Percentiles rank a stretch among this genome's conserved stretches.
Conservation (phyloP, 2,888 invertebrate genomes). For the Noctua janthe region DNA sequence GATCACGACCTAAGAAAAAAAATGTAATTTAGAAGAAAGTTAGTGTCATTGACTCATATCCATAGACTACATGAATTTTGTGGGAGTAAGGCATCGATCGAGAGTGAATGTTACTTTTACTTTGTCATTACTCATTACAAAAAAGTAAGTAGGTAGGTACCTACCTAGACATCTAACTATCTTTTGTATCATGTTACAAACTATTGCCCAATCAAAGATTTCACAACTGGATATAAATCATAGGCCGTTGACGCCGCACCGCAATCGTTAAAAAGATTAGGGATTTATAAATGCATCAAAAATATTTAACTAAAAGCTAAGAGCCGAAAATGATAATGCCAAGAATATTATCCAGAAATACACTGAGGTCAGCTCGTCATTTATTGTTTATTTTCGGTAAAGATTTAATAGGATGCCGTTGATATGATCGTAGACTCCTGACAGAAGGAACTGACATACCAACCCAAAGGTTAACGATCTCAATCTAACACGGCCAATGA, state of each 20-base stretch:
- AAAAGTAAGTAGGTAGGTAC: neutral
- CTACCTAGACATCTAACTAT: neutral
- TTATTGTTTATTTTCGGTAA: slow-evolving; percentile 54
- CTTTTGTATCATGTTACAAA: slow-evolving; percentile 25
- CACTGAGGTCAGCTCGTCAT: slow-evolving; percentile 52
- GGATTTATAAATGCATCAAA: neutral
- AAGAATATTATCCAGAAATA: slow-evolving; percentile 60
- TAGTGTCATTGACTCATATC: slow-evolving; percentile 27
- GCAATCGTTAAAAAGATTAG: neutral
- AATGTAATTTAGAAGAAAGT: slow-evolving; percentile 37
- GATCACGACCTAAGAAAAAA: neutral
- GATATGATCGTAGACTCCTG: slow-evolving; percentile 29
- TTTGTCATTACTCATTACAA: slow-evolving; percentile 33
- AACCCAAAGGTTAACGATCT: slow-evolving; percentile 38
- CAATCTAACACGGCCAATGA: slow-evolving; percentile 1
- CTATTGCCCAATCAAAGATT: slow-evolving; percentile 13
- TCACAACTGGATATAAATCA: slow-evolving; percentile 14
- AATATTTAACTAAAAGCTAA: slow-evolving; percentile 19
- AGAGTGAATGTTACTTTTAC: slow-evolving; percentile 57
- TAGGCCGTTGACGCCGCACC: neutral
- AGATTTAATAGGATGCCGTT: slow-evolving; percentile 19
- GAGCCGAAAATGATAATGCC: slow-evolving; percentile 49
- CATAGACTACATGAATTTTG: slow-evolving; percentile 9
- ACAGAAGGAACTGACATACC: neutral
- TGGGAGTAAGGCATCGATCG: slow-evolving; percentile 32